Evolutionary conservation across 1,140 invertebrate species (phyloP).

Genomic region (Drosophila subpulchrella): DNA sequence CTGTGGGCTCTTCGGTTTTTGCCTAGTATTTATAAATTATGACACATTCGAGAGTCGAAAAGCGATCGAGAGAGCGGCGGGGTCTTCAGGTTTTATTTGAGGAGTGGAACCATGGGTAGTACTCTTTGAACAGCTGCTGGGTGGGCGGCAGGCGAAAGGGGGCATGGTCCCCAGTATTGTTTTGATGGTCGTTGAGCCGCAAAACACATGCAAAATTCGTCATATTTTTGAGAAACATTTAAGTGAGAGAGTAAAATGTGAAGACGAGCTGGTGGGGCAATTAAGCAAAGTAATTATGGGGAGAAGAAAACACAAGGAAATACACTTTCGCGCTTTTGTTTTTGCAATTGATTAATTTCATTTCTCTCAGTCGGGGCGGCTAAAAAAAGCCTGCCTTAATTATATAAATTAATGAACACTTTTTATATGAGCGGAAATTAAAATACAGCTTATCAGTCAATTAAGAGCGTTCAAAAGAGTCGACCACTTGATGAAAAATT

Average conservation of each 20-base stretch:
- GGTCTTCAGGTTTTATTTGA: constrained; percentile 1
- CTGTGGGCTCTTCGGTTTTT: constrained; percentile 24
- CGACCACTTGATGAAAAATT: background rate
- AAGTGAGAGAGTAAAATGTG: constrained; percentile 17
- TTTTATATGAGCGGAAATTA: constrained; percentile 20
- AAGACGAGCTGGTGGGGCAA: constrained; percentile 37
- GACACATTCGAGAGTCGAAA: constrained; percentile 58
- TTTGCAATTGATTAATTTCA: constrained; percentile 75
- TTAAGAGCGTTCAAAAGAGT: constrained; percentile 9
- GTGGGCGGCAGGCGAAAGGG: constrained; percentile 56
- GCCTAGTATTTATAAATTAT: constrained; percentile 74
- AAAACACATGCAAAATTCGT: constrained; percentile 53
- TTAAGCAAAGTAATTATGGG: constrained; percentile 64
- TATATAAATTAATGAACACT: constrained; percentile 31
- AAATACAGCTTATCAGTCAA: constrained; percentile 8
- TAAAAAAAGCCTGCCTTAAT: constrained; percentile 30
- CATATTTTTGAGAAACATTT: constrained; percentile 21
- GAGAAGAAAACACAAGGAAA: constrained; percentile 62
- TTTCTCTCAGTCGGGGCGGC: constrained; percentile 24
- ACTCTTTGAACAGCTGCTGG: constrained; percentile 72
- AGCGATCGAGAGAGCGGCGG: constrained; percentile 5
- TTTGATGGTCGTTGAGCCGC: constrained; percentile 29
- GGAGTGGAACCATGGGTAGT: constrained; percentile 6
- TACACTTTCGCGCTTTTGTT: constrained; percentile 60
- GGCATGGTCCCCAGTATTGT: constrained; percentile 33